These are phyloP conservation scores for Salvelinus fontinalis DNA, from an alignment of 2,113 vertebrate genomes.

Conservation along the genomic window DNA sequence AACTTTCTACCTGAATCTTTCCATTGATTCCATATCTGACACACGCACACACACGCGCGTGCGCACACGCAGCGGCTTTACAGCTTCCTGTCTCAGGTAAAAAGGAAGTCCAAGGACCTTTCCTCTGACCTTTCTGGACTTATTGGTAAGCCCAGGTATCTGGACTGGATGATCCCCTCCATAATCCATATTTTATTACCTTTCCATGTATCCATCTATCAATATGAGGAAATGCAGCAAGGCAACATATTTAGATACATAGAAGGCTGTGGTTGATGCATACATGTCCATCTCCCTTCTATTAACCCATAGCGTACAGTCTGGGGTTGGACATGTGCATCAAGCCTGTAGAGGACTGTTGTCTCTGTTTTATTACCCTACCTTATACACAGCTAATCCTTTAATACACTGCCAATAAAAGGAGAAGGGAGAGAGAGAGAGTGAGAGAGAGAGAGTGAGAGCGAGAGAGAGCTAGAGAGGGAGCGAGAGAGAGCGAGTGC, in stretches of 20 bases:
- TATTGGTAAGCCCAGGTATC: not conserved
- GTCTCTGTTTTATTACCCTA: not conserved
- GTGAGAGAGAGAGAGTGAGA: no score
- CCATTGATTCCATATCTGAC: not conserved
- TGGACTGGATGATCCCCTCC: constrained; percentile 17
- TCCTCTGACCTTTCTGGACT: constrained; percentile 19
- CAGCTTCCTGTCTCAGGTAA: not conserved
- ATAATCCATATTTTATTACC: constrained; percentile 45
- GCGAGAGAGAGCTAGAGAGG: no score
- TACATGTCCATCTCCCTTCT: not conserved
- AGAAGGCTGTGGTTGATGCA: not conserved
- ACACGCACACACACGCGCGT: not conserved
- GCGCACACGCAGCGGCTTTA: not conserved
- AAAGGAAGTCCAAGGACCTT: not conserved
- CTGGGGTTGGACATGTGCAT: no score
- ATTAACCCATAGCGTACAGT: not conserved
- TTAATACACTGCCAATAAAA: no score
- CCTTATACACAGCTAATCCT: no score
- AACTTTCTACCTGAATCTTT: constrained; percentile 17
- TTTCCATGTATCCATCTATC: constrained; percentile 2
- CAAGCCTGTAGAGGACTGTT: not conserved
- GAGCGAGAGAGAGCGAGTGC: no score
- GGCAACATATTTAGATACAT: not conserved
- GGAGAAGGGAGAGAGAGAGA: no score
- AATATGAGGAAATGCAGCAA: no score